Base-by-base conservation (phyloP, 2,113 vertebrate species). In the Myrmophylax atrothorax region DNA sequence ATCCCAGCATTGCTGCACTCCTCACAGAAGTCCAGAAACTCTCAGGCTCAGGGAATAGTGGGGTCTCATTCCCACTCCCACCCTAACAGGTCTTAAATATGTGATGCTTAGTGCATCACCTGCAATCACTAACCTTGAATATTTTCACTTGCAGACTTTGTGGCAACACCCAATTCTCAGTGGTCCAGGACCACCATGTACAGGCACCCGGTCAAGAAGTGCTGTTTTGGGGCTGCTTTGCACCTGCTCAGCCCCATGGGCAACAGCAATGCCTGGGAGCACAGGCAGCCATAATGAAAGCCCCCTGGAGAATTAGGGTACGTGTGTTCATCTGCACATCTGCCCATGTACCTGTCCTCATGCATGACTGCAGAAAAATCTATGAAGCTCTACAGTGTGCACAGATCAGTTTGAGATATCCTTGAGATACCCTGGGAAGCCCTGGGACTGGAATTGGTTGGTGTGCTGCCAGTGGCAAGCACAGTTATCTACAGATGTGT, bases 271-370 rank as follows among this genome's bases (percentile, higher is more conserved):
- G 31, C n/a, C 38, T 2, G 2, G 17, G 46, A 59, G 22, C n/a
- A 37, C 25, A 20, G 26, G 37, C 14, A 82, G 38, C 17, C 58
- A 35, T 63, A 47, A 18, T 0, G 3, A 40, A 76, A 70, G 26
- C 19, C 16, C 18, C 12, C 37, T 18, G 33, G 17, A 49, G 37
- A 49, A 70, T 40, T 22, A 5, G 31, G 31, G 10, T 13, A 55
- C 1, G 1, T 0, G 3, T 8, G 10, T 18, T 56, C 55, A 49
- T 46, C 26, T 62, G 77, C 40, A 79, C 2, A 1, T 7, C 55
- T 67, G 29, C 42, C 31, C 29, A 3, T 3, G 23, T 22, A 56
- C 9, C 33, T 49, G 26, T 3, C 15, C 72, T 84, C 66, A n/a
- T 2, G 16, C 17, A 18, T 1, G 26, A 40, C 37, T 24, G 33